Conservation (phyloP, 2,113 vertebrate species). For the Nyctereutes procyonoides region DNA sequence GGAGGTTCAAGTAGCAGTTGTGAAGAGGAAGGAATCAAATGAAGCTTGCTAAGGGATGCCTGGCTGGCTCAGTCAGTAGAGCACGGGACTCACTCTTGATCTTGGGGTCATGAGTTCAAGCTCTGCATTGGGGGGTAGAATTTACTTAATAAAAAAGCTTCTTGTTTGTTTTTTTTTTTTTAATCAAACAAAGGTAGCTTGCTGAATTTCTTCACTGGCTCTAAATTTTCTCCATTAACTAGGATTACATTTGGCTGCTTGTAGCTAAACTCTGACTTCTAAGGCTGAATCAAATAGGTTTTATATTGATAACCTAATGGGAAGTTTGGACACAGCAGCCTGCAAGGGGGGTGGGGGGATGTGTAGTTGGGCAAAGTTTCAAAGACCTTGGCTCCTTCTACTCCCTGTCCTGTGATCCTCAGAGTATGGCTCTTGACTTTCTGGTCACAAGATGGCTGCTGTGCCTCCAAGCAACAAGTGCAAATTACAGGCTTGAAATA, state of each 20-base stretch:
- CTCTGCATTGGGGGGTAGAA: neutral
- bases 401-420: neutral
- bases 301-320: neutral
- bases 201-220: neutral
- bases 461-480: neutral
- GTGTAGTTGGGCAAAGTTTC: neutral
- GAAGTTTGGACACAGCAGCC: neutral
- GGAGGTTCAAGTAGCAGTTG: neutral
- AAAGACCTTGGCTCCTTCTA: neutral
- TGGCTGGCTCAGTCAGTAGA: neutral
- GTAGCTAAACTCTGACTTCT: neutral
- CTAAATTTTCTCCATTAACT: neutral
- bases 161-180: neutral
- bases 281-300: neutral
- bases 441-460: neutral
- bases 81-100: neutral
- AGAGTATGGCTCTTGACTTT: neutral
- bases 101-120: neutral
- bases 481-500: neutral
- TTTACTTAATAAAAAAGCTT: neutral
- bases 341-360: neutral
- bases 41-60: neutral
- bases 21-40: slow-evolving; percentile 28
- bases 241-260: slow-evolving; percentile 6
- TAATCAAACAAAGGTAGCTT: neutral